phyloP scores from a whole-genome alignment of 1,140 invertebrate species.

The Ceratina japonica region DNA sequence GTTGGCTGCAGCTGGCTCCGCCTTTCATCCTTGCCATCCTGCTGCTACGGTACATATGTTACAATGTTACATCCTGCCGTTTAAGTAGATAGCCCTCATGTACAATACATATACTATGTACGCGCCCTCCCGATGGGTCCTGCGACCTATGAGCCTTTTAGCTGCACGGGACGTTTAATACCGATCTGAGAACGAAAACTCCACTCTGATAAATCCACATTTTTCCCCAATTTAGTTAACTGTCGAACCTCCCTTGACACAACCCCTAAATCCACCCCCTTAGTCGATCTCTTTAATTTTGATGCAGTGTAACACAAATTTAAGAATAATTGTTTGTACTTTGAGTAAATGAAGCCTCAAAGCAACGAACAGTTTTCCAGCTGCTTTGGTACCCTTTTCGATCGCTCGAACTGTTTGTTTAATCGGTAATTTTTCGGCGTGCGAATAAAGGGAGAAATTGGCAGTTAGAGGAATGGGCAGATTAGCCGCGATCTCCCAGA shows the following conservation, averaged over 20 bases:
- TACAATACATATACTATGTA: conserved; percentile 6
- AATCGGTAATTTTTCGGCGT: neutral
- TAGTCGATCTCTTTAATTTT: no score
- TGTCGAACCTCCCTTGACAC: no score
- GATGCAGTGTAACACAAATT: no score
- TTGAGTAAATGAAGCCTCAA: no score
- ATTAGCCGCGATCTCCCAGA: neutral
- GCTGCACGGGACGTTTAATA: neutral
- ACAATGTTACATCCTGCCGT: conserved; percentile 51
- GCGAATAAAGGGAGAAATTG: neutral
- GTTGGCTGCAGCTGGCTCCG: conserved; percentile 59
- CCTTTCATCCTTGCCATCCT: conserved; percentile 59
- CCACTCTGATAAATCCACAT: no score
- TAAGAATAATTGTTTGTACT: no score
- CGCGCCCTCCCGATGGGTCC: conserved; percentile 22
- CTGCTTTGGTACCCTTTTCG: no score
- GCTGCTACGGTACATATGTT: conserved; percentile 26
- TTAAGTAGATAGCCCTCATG: conserved; percentile 54
- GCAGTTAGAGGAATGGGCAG: neutral
- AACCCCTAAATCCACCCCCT: no score
- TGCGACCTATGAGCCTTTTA: conserved; percentile 12
- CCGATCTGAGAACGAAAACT: neutral
- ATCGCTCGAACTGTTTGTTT: no score
- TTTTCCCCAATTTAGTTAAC: no score
- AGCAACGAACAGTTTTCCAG: no score